Conservation (phyloP, 64 coral and sea anemone species). For the Montipora efflorescens region DNA sequence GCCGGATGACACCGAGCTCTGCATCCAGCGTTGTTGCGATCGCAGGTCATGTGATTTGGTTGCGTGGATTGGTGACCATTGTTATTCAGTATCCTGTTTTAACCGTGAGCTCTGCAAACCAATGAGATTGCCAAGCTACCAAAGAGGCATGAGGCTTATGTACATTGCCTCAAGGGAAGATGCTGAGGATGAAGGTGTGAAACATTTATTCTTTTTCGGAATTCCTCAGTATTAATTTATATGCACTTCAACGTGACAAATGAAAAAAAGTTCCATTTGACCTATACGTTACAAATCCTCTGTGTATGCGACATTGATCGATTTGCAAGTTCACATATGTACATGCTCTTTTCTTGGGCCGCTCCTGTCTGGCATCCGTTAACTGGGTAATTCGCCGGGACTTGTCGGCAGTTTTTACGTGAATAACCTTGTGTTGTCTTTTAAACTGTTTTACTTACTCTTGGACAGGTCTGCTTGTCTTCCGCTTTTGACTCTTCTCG, state of each 20-base stretch:
- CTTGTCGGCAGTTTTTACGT: background rate
- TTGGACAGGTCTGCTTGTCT: background rate
- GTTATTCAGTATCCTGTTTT: conserved; percentile 57
- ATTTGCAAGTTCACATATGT: too few species aligned
- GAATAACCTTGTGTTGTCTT: background rate
- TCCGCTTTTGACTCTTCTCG: too few species aligned
- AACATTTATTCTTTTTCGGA: background rate
- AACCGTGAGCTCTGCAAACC: conserved; percentile 48
- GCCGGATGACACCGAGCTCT: conserved; percentile 46
- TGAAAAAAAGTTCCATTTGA: too few species aligned
- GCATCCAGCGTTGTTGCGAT: conserved; percentile 73
- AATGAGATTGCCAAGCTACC: conserved; percentile 28
- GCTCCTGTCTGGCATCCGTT: background rate
- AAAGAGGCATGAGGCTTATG: conserved; percentile 31
- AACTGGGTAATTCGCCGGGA: background rate
- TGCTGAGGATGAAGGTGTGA: conserved; percentile 6
- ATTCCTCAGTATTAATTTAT: background rate
- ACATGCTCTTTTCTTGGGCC: background rate
- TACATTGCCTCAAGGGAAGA: conserved; percentile 52
- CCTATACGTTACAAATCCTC: background rate
- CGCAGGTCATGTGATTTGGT: conserved; percentile 62
- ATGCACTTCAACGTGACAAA: background rate
- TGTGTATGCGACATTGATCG: too few species aligned
- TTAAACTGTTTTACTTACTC: too few species aligned
- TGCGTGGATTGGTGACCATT: conserved; percentile 52